Evolutionary conservation across 1,140 invertebrate genomes (phyloP), one percentile per base, ranked within the genome.

Genomic region (Drosophila littoralis): DNA sequence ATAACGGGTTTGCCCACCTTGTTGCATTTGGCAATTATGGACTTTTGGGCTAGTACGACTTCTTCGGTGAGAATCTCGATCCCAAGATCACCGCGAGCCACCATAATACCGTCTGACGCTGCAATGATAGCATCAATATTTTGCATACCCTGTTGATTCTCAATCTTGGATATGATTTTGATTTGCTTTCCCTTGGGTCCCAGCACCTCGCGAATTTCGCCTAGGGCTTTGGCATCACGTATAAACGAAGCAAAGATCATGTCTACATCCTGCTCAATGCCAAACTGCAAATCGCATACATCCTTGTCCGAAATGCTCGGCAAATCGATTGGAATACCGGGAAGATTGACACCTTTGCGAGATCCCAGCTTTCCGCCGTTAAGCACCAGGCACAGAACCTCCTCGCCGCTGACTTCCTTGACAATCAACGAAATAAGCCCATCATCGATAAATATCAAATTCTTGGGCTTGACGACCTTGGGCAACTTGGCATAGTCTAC

Each of bases 171-270:
- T 84, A 99, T 98, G 70, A 99, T 96, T 84, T 96, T 95, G 57
- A 99, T 99, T 66, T 97, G 95, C 89, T 97, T 97, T 7, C 98
- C 98, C 88, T 97, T 95, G 48, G 97, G 96, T 38, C 98, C 98
- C 35, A 99, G 93, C 81, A 99, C 96, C 32, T 93, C 89, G 17
- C 98, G 95, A 70, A 99, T 99, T 91, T 98, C 97, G 2, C 94
- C 92, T 12, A 99, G 93, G n/a, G 97, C 98, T 1, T 94, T 94
- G 7, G 96, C 98, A 92, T 97, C 96, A 76, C 98, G 95, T 82
- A 99, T 99, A 92, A 99, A 99, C 0, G 98, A 99, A 0, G 98
- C 99, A 93, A 99, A 99, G 55, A 99, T 95, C 95, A 99, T 99
- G 85, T 99, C 99, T 10, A 99, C 94, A 33, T 96, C 96, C 88